Evolutionary conservation across 2,888 invertebrate species (phyloP), one percentile per base, ranked within the genome.

Genomic region (Drosophila fungiperda): DNA sequence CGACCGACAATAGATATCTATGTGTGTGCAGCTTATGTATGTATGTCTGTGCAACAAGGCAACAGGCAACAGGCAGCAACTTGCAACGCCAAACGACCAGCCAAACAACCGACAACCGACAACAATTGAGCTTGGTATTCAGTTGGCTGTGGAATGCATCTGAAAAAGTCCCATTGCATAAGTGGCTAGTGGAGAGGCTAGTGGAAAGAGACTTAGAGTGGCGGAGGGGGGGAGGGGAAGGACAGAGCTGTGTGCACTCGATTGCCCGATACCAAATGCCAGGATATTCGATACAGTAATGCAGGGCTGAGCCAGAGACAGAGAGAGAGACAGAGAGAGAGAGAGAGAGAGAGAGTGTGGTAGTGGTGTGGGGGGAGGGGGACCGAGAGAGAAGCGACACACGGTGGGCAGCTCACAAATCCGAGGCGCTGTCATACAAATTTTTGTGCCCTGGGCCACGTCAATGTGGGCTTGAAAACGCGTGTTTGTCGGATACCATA

Each of bases 381-480:
- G 11, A 38, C 38, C 0, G 55, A 11, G 38, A n/a, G 53, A 11
- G 26, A 63, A 26, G 53, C 74, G 38, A n/a, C 55, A 66, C 59
- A 60, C 69, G 72, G 68, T 53, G 55, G 55, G 68, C 68, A 68
- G 68, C 64, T 76, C 65, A 76, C 80, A 76, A 78, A 74, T 75
- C 71, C 75, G 53, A 71, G 75, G 71, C 75, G 79, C 87, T 87
- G 83, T 87, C 83, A 84, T 87, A 87, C 87, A 87, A 71, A 85
- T 82, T 75, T 85, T 75, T 87, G 66, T 78, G 71, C 78, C 80
- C 61, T 53, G 67, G 62, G 75, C 73, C 40, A 48, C 74, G 67
- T 78, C 83, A 87, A 82, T 87, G 83, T 77, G 83, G 80, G 88
- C 83, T 82, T 80, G 71, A 75, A 83, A 87, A 84, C 80, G 82